These are phyloP conservation scores for Stenurella melanura DNA, from an alignment of 2,888 invertebrate genomes.

Conservation along the genomic window DNA sequence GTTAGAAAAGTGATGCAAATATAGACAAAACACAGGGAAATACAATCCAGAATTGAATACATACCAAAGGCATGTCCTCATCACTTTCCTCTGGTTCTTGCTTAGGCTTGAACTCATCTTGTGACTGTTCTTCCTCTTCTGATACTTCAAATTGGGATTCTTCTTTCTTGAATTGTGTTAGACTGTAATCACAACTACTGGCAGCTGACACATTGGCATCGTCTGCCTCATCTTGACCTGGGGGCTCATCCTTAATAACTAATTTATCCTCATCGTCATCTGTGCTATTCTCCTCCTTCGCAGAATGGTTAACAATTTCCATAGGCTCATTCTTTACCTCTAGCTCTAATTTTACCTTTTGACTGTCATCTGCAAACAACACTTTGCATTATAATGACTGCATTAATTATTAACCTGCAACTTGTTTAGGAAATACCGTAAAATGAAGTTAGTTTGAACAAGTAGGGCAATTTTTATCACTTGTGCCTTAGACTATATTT, in stretches of 20 bases:
- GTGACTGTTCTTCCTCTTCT: conserved; percentile 67
- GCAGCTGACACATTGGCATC: conserved; percentile 74
- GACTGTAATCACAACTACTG: conserved; percentile 84
- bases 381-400: conserved; percentile 24
- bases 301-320: conserved; percentile 53
- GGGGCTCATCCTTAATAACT: conserved; percentile 69
- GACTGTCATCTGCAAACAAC: conserved; percentile 42
- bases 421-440: no score
- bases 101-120: conserved; percentile 66
- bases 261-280: conserved; percentile 71
- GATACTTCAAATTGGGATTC: conserved; percentile 72
- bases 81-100: conserved; percentile 76
- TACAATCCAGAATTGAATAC: conserved; percentile 52
- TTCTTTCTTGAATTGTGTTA: conserved; percentile 79
- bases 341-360: conserved; percentile 17
- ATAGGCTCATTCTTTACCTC: conserved; percentile 31
- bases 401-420: no score
- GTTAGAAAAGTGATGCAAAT: no score
- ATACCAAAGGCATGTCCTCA: conserved; percentile 86
- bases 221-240: conserved; percentile 65
- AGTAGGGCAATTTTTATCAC: no score
- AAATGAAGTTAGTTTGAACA: no score
- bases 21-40: no score
- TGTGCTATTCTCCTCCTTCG: conserved; percentile 66
- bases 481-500: no score